Evolutionary conservation across 2,797 vertebrate genomes (phyloP).

Genomic region (Sandelia bainsii): DNA sequence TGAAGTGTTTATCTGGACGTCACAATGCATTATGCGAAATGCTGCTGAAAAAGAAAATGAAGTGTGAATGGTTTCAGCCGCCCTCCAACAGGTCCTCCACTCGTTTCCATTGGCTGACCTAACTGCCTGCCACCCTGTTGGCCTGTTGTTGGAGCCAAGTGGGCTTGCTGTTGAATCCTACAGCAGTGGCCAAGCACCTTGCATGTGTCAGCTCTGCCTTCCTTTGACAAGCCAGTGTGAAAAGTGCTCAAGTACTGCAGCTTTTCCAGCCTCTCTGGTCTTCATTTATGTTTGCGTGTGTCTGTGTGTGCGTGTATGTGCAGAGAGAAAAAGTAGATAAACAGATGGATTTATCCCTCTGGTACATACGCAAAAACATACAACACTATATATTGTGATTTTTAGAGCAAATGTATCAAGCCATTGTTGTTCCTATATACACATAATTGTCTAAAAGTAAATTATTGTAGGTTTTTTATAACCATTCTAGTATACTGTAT

Average conservation of each 20-base stretch:
- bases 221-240: conserved; percentile 45
- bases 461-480: too few species aligned
- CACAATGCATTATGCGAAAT: conserved; percentile 17
- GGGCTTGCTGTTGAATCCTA: conserved; percentile 41
- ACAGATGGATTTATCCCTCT: conserved; percentile 9
- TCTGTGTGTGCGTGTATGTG: conserved; percentile 8
- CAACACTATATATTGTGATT: not conserved
- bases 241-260: conserved; percentile 37
- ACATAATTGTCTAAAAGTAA: not conserved
- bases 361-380: not conserved
- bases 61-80: conserved; percentile 40
- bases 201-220: conserved; percentile 49
- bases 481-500: too few species aligned
- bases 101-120: conserved; percentile 50
- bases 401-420: not conserved
- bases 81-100: conserved; percentile 26
- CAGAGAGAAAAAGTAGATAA: not conserved
- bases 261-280: conserved; percentile 11
- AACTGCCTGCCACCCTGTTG: conserved; percentile 44
- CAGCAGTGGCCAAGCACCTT: conserved; percentile 43
- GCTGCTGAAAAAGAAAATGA: conserved; percentile 31
- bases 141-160: conserved; percentile 52
- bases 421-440: not conserved
- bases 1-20: conserved; percentile 47
- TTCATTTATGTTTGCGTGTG: not conserved